A percentile compares a stretch with the other conserved stretches of the same genome.
These are phyloP conservation scores for Sebastes glaucus DNA, from an alignment of 2,797 vertebrate species.

Conservation along the genomic window DNA sequence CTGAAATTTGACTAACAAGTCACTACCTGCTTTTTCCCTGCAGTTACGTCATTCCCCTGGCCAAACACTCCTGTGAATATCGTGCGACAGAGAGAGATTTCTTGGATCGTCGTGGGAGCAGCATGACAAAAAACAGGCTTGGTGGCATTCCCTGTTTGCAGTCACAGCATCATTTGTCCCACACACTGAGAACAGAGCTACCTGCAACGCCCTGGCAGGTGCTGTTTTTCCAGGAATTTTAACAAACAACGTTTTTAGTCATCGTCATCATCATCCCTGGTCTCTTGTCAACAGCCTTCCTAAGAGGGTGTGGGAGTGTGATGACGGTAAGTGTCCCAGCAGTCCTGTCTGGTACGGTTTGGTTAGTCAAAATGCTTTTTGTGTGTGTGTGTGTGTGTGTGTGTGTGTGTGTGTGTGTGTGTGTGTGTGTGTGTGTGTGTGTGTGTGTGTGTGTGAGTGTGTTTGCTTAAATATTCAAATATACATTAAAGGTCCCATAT, in stretches of 20 bases:
- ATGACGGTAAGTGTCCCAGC: slow-evolving; percentile 26
- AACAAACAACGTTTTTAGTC: background rate
- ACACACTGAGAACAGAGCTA: slow-evolving; percentile 1
- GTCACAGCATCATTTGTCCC: slow-evolving; percentile 2
- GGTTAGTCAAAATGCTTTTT: background rate
- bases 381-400: background rate
- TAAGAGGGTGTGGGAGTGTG: slow-evolving; percentile 16
- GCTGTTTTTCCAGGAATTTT: slow-evolving; percentile 13
- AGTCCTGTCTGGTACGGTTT: background rate
- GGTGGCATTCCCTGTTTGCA: slow-evolving; percentile 58
- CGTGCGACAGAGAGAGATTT: background rate
- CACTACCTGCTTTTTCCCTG: background rate
- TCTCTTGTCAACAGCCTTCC: slow-evolving; percentile 1
- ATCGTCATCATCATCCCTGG: background rate
- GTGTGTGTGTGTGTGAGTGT: background rate
- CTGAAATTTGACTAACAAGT: slow-evolving; percentile 29
- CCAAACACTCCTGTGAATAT: background rate
- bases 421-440: background rate
- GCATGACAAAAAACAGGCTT: slow-evolving; percentile 47
- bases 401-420: background rate
- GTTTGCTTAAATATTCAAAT: background rate
- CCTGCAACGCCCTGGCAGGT: slow-evolving; percentile 27
- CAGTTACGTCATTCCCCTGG: background rate
- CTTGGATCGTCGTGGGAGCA: slow-evolving; percentile 6
- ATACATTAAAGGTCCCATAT: too few relatives aligned